phyloP scores from a whole-genome alignment of 2,888 invertebrate species.

The Acanthoscelides obtectus region DNA sequence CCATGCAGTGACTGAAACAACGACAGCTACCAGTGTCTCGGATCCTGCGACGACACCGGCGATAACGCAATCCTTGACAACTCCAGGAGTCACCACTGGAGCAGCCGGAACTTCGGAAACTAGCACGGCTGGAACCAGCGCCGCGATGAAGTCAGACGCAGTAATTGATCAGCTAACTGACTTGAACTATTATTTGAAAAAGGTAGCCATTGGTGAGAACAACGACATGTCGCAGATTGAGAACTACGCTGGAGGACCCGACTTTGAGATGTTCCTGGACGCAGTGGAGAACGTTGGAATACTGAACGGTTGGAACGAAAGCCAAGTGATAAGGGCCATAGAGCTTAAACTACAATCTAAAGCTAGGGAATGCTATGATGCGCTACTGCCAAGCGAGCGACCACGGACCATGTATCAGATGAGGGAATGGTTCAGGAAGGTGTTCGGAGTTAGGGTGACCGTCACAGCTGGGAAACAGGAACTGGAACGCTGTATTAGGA shows the following conservation, averaged over 20 bases:
- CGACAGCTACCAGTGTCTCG: no score
- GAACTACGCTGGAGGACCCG: constrained; percentile 10
- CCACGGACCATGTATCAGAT: constrained; percentile 6
- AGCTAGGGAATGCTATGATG: constrained; percentile 10
- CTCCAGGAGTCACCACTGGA: no score
- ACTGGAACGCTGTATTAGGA: constrained; percentile 7
- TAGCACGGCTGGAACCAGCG: no score
- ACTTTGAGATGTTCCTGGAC: constrained; percentile 11
- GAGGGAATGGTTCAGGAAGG: constrained; percentile 7
- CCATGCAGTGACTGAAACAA: no score
- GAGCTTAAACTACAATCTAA: constrained; percentile 6
- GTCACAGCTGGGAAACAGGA: constrained; percentile 4
- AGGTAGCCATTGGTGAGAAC: not conserved
- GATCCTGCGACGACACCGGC: no score
- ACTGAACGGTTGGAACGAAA: constrained; percentile 2
- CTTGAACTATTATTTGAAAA: constrained; percentile 6
- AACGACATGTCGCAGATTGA: constrained; percentile 2
- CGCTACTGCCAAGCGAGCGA: constrained; percentile 6
- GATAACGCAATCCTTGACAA: no score
- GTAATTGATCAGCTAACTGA: no score
- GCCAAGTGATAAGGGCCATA: constrained; percentile 1
- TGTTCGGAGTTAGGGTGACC: constrained; percentile 10
- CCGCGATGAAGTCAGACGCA: no score
- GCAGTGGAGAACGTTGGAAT: constrained; percentile 5
- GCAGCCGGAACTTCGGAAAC: no score